These are phyloP conservation scores for Tenthredo livida DNA, from an alignment of 2,888 invertebrate species.

Conservation along the genomic window DNA sequence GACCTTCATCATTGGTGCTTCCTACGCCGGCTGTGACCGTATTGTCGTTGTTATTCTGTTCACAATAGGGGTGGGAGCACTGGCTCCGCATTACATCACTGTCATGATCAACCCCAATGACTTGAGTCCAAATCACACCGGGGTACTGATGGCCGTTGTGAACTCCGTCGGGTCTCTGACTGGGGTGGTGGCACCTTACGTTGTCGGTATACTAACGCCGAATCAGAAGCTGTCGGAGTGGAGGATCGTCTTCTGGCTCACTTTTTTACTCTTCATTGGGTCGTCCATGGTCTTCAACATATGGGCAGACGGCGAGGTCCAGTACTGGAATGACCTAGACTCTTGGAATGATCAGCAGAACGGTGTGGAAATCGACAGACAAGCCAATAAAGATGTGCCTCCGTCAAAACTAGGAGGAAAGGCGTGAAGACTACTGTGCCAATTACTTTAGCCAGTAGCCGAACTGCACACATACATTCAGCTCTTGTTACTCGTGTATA, in stretches of 20 bases:
- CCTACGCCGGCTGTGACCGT: slow-evolving; percentile 27
- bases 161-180: slow-evolving; percentile 86
- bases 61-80: slow-evolving; percentile 78
- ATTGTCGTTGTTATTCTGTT: slow-evolving; percentile 81
- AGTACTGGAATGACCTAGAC: slow-evolving; percentile 85
- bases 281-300: slow-evolving; percentile 85
- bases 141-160: slow-evolving; percentile 78
- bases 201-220: slow-evolving; percentile 84
- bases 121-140: slow-evolving; percentile 79
- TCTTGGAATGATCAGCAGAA: not conserved
- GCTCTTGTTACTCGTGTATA: not conserved
- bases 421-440: not conserved
- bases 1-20: slow-evolving; percentile 1
- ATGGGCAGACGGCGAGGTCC: slow-evolving; percentile 85
- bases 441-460: not conserved
- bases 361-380: not conserved
- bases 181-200: slow-evolving; percentile 85
- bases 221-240: slow-evolving; percentile 77
- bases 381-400: slow-evolving; percentile 25
- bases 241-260: slow-evolving; percentile 88
- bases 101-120: slow-evolving; percentile 79
- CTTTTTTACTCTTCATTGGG: slow-evolving; percentile 82
- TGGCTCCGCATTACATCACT: slow-evolving; percentile 79
- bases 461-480: not conserved
- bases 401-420: not conserved